These are phyloP conservation scores for Dinocampus coccinellae DNA, from an alignment of 2,888 invertebrate species.

Conservation along the genomic window DNA sequence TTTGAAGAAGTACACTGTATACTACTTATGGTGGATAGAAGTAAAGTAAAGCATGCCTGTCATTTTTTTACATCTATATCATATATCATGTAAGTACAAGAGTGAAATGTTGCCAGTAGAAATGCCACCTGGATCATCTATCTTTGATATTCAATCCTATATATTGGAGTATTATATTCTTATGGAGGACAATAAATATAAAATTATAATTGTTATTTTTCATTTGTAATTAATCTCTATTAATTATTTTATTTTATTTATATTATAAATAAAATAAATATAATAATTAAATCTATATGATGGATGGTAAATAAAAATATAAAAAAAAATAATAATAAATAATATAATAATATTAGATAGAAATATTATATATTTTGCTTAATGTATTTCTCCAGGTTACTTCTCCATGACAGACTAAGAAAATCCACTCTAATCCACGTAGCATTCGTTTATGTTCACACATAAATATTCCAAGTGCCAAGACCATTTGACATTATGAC, in stretches of 20 bases:
- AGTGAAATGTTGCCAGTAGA: slow-evolving; percentile 51
- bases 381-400: neutral
- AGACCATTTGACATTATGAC: slow-evolving; percentile 37
- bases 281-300: neutral
- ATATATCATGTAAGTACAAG: slow-evolving; percentile 56
- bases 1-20: neutral
- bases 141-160: slow-evolving; percentile 44
- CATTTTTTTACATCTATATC: slow-evolving; percentile 55
- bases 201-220: too few species aligned
- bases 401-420: neutral
- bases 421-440: slow-evolving; percentile 22
- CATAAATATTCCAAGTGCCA: slow-evolving; percentile 53
- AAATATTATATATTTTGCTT: neutral
- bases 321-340: too few species aligned
- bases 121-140: slow-evolving; percentile 54
- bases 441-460: slow-evolving; percentile 54
- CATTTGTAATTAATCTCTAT: neutral
- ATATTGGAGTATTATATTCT: too few species aligned
- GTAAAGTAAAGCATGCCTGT: slow-evolving; percentile 53
- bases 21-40: slow-evolving; percentile 18
- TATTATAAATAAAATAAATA: neutral
- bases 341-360: too few species aligned
- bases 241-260: neutral
- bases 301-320: too few species aligned
- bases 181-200: too few species aligned